A percentile compares a stretch with the other conserved stretches of the same genome.
Evolutionary conservation across 2,888 invertebrate species (phyloP).

Genomic region (Beris chalybata): DNA sequence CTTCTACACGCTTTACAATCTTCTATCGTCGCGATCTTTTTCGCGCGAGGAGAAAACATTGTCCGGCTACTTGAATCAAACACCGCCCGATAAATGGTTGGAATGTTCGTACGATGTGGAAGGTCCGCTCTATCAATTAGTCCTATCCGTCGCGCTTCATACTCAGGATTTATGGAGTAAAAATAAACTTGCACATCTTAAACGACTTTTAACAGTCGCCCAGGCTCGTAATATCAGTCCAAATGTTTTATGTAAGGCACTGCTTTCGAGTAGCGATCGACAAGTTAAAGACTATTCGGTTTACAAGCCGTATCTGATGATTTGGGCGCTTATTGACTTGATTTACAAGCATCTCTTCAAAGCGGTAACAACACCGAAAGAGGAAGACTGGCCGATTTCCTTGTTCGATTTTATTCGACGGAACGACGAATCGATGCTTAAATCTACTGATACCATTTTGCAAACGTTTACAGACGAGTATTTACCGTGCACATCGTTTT

Average conservation of each 20-base stretch:
- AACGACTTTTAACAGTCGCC: slow-evolving; percentile 73
- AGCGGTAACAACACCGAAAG: slow-evolving; percentile 73
- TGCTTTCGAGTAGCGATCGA: slow-evolving; percentile 58
- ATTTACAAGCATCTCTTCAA: slow-evolving; percentile 86
- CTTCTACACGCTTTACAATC: slow-evolving; percentile 27
- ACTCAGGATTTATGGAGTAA: slow-evolving; percentile 78
- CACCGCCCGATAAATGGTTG: slow-evolving; percentile 66
- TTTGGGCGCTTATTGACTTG: slow-evolving; percentile 82
- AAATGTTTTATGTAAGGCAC: slow-evolving; percentile 54
- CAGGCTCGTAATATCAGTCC: slow-evolving; percentile 77
- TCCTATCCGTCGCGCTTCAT: slow-evolving; percentile 78
- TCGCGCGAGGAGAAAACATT: slow-evolving; percentile 75
- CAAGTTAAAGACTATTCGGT: slow-evolving; percentile 70
- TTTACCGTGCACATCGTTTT: slow-evolving; percentile 85
- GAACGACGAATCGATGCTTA: slow-evolving; percentile 88
- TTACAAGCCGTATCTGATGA: slow-evolving; percentile 84
- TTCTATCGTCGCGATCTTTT: slow-evolving; percentile 26
- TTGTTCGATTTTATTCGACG: slow-evolving; percentile 92
- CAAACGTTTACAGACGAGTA: slow-evolving; percentile 83
- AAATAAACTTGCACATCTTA: slow-evolving; percentile 70
- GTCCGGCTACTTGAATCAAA: slow-evolving; percentile 69
- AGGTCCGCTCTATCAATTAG: slow-evolving; percentile 86
- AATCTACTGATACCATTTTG: slow-evolving; percentile 83
- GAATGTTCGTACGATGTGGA: slow-evolving; percentile 85
- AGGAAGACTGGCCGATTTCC: slow-evolving; percentile 86